Percentiles rank a stretch among this genome's conserved stretches.
Conservation (phyloP, 2,113 vertebrate genomes). For the Micronycteris hirsuta region DNA sequence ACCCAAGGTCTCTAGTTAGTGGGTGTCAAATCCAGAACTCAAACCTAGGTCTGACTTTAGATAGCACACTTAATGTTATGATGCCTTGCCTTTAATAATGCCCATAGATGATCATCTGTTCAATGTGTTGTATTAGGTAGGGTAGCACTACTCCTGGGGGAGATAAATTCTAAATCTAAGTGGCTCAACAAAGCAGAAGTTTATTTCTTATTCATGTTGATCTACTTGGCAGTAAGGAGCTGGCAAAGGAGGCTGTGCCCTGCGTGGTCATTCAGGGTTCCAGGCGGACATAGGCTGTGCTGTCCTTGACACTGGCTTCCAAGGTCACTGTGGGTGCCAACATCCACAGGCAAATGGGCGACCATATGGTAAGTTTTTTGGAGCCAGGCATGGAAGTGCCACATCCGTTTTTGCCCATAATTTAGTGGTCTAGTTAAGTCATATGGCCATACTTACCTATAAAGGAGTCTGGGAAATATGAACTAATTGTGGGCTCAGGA, state of each 20-base stretch:
- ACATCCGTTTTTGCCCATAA: not conserved
- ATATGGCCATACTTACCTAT: not conserved
- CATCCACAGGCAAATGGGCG: not conserved
- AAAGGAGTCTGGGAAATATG: not conserved
- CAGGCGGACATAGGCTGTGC: not conserved
- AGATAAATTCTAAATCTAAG: not conserved
- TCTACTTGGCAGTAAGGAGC: not conserved
- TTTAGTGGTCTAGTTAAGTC: not conserved
- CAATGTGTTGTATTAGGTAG: not conserved
- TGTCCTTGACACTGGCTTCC: not conserved
- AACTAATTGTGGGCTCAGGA: not conserved
- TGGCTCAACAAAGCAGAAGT: not conserved
- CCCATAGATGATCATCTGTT: not conserved
- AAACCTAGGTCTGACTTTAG: not conserved
- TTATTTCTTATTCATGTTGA: not conserved
- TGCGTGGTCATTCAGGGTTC: not conserved
- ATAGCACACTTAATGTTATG: not conserved
- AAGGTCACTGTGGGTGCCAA: not conserved
- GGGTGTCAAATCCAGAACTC: not conserved
- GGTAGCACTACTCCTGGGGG: not conserved
- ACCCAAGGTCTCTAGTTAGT: not conserved
- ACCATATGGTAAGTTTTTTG: not conserved
- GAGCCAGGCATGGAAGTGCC: not conserved
- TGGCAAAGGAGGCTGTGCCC: not conserved
- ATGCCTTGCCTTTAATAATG: not conserved